phyloP scores from a whole-genome alignment of 2,797 vertebrate species.

The Notolabrus celidotus region DNA sequence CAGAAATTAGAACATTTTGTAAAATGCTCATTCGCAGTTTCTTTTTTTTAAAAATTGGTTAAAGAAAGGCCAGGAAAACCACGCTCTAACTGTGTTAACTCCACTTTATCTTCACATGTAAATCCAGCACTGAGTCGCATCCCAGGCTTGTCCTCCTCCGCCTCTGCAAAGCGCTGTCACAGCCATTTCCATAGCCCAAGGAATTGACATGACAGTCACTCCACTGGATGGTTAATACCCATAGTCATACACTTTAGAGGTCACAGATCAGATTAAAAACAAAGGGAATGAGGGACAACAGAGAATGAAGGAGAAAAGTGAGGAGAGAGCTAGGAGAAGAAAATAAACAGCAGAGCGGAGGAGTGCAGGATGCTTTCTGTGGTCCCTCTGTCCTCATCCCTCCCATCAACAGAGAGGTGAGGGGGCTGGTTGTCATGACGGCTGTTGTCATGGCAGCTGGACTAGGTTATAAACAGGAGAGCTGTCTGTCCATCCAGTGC shows the following conservation, averaged over 20 bases:
- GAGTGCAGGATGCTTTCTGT: constrained; percentile 59
- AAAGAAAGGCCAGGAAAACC: neutral
- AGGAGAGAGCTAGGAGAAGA: constrained; percentile 6
- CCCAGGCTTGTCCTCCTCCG: constrained; percentile 18
- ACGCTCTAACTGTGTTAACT: neutral
- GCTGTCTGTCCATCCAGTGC: constrained; percentile 24
- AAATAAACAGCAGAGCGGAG: constrained; percentile 12
- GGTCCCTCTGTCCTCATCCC: constrained; percentile 55
- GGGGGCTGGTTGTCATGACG: constrained; percentile 77
- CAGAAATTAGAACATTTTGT: too few relatives aligned
- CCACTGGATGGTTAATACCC: constrained; percentile 13
- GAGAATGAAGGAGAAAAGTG: neutral
- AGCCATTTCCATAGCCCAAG: constrained; percentile 10
- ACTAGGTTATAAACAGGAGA: constrained; percentile 71
- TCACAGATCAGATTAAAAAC: constrained; percentile 32
- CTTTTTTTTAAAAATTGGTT: too few relatives aligned
- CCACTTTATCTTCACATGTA: neutral
- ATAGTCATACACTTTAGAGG: constrained; percentile 27
- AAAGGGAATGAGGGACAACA: neutral
- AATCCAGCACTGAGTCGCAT: constrained; percentile 1
- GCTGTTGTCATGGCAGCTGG: constrained; percentile 79
- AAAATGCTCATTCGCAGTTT: too few relatives aligned
- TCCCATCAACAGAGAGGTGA: constrained; percentile 60
- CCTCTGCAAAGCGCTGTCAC: constrained; percentile 20
- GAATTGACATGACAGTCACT: constrained; percentile 46